A percentile compares a stretch with the other conserved stretches of the same genome.
Evolutionary conservation across 2,113 vertebrate genomes (phyloP).

Genomic region (Felis chaus): DNA sequence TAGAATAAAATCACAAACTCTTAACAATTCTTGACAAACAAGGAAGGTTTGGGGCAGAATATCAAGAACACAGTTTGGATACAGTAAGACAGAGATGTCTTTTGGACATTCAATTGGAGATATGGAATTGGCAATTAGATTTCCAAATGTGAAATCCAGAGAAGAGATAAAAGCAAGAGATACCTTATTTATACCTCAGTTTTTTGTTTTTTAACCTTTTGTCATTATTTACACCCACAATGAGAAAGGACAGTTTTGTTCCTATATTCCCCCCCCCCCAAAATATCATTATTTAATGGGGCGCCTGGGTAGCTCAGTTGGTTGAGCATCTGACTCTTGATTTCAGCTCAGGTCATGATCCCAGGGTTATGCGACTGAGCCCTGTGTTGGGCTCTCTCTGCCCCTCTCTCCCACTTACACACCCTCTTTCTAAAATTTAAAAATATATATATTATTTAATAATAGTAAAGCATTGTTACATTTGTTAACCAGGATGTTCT

Average conservation of each 20-base stretch:
- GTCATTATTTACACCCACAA: background rate
- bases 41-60: background rate
- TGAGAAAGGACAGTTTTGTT: background rate
- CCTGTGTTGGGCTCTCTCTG: too few relatives aligned
- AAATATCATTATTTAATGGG: too few relatives aligned
- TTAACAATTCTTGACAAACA: background rate
- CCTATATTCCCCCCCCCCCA: background rate
- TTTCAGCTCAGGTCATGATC: too few relatives aligned
- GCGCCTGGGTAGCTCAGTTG: too few relatives aligned
- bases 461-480: background rate
- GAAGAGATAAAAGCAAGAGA: background rate
- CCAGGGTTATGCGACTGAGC: too few relatives aligned
- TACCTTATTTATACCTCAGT: background rate
- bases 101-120: background rate
- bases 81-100: background rate
- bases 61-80: background rate
- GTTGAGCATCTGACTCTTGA: too few relatives aligned
- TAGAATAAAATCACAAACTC: background rate
- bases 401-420: too few relatives aligned
- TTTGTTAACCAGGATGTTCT: background rate
- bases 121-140: background rate
- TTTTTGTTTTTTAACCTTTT: background rate
- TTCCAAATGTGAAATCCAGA: background rate
- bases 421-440: too few relatives aligned
- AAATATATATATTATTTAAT: too few relatives aligned